Conservation (phyloP, 2,113 vertebrate genomes). For the Cyanocitta stelleri region DNA sequence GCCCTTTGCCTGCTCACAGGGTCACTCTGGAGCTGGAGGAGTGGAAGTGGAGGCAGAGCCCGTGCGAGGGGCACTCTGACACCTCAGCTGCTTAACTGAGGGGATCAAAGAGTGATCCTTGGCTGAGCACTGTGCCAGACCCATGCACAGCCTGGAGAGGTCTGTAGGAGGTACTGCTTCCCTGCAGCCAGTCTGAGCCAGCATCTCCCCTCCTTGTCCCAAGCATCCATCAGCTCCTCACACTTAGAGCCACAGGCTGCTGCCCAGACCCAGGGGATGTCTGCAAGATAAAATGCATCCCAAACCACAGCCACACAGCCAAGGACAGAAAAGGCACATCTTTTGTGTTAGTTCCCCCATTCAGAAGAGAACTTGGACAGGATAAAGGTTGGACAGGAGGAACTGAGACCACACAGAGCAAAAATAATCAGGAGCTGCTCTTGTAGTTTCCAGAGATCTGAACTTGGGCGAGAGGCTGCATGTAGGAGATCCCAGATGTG, state of each 20-base stretch:
- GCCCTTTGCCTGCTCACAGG: neutral
- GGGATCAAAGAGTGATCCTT: neutral
- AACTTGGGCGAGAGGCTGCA: neutral
- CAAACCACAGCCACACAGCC: neutral
- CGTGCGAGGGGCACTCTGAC: neutral
- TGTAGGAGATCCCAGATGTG: neutral
- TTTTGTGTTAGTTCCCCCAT: neutral
- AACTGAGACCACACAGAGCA: rapidly evolving
- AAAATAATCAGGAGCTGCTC: neutral
- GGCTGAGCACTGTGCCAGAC: neutral
- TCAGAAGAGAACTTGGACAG: neutral
- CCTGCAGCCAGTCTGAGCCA: neutral
- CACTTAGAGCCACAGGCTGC: neutral
- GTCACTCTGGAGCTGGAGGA: neutral
- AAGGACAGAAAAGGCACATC: neutral
- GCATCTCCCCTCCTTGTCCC: neutral
- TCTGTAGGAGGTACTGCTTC: neutral
- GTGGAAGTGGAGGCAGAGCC: neutral
- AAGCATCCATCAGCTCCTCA: neutral
- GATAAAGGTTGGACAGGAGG: neutral
- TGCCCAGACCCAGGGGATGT: neutral
- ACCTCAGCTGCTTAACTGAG: neutral
- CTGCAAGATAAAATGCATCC: neutral
- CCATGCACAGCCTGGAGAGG: neutral
- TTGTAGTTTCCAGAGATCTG: neutral